Conservation (phyloP, 2,113 vertebrate species). For the Turdus rufiventris region DNA sequence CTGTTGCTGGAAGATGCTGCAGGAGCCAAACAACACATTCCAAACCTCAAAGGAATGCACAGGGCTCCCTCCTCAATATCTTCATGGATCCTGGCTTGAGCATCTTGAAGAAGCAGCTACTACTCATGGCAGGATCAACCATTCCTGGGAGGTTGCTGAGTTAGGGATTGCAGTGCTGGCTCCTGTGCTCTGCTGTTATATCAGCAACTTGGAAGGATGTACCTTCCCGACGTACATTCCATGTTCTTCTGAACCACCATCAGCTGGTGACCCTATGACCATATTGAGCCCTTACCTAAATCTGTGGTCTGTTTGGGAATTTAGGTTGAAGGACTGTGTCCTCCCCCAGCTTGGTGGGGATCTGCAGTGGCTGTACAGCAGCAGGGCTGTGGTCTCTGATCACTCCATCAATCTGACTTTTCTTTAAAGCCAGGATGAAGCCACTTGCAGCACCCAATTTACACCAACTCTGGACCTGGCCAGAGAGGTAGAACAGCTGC, state of each 20-base stretch:
- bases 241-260: background rate
- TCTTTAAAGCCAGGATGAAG: background rate
- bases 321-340: rapidly evolving
- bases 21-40: background rate
- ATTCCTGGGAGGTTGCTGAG: background rate
- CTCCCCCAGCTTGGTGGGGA: rapidly evolving
- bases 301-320: background rate
- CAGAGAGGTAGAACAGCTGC: background rate
- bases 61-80: background rate
- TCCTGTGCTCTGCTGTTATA: rapidly evolving
- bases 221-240: background rate
- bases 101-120: background rate
- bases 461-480: background rate
- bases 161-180: background rate
- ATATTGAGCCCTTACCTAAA: background rate
- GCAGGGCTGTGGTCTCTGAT: background rate
- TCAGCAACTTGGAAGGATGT: background rate
- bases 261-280: rapidly evolving
- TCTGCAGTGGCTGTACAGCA: rapidly evolving
- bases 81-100: background rate
- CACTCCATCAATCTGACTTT: background rate
- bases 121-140: background rate
- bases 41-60: background rate
- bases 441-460: background rate
- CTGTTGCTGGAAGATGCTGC: rapidly evolving